Evolutionary conservation across 1,140 invertebrate species (phyloP).

Genomic region (Theocolax elegans): DNA sequence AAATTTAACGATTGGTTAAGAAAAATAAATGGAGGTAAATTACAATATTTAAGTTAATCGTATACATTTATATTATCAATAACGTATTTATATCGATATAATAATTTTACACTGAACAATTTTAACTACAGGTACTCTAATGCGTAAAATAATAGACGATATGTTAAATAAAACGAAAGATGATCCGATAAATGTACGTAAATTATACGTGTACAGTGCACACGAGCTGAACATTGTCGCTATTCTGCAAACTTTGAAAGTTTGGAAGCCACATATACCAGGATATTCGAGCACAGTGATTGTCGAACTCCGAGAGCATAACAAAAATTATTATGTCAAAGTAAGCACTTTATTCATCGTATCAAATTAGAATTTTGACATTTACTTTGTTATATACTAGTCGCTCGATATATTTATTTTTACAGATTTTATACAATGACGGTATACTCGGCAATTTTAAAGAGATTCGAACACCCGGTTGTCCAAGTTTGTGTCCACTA

Average conservation of each 20-base stretch:
- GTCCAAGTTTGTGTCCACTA: slow-evolving; percentile 39
- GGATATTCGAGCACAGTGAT: slow-evolving; percentile 67
- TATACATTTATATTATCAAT: no score
- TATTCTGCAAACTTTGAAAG: slow-evolving; percentile 72
- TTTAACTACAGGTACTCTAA: slow-evolving; percentile 18
- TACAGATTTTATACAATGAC: slow-evolving; percentile 41
- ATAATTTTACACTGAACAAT: no score
- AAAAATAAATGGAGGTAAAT: slow-evolving; percentile 62
- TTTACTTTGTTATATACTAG: no score
- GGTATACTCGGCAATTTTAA: slow-evolving; percentile 30
- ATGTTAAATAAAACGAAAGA: not conserved
- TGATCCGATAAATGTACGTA: slow-evolving; percentile 41
- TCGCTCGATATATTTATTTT: not conserved
- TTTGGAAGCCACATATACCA: slow-evolving; percentile 72
- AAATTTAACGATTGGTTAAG: slow-evolving; percentile 63
- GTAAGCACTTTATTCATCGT: slow-evolving; percentile 40
- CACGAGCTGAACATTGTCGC: slow-evolving; percentile 79
- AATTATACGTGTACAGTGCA: slow-evolving; percentile 72
- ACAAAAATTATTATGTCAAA: slow-evolving; percentile 43
- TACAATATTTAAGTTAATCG: not conserved
- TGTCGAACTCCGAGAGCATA: slow-evolving; percentile 54
- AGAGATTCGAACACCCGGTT: slow-evolving; percentile 39
- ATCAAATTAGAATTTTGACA: no score
- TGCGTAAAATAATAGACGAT: slow-evolving; percentile 15
- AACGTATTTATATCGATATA: no score